These are phyloP conservation scores for Pectinophora gossypiella DNA, from an alignment of 1,140 invertebrate species.

Conservation along the genomic window DNA sequence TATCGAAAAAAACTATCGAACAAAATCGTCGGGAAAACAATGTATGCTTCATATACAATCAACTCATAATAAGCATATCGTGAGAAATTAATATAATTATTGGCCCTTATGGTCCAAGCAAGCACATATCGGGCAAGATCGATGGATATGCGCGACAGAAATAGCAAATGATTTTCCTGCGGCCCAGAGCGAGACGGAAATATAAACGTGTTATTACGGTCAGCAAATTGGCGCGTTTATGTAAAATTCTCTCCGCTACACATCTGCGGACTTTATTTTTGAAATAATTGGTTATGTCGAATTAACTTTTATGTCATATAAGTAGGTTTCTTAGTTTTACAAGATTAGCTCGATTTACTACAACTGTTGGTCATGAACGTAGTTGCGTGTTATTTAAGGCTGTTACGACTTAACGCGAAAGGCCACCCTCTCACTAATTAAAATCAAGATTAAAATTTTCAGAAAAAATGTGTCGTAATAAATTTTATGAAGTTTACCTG, in stretches of 20 bases:
- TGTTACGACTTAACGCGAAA: no score
- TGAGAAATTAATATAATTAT: constrained; percentile 61
- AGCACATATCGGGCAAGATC: constrained; percentile 29
- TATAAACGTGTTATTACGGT: constrained; percentile 47
- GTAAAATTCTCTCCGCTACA: constrained; percentile 40
- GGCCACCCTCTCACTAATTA: no score
- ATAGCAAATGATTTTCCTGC: constrained; percentile 14
- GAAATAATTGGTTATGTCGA: constrained; percentile 26
- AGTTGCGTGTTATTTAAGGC: background rate
- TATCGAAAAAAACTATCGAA: constrained; percentile 7
- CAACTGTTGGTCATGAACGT: constrained; percentile 9
- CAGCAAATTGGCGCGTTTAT: constrained; percentile 53
- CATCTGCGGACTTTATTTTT: constrained; percentile 41
- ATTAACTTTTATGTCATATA: constrained; percentile 30
- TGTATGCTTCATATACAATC: constrained; percentile 28
- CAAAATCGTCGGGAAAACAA: constrained; percentile 10
- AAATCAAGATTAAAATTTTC: background rate
- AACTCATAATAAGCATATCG: constrained; percentile 47
- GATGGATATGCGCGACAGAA: constrained; percentile 33
- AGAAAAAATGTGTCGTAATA: background rate
- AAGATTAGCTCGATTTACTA: constrained; percentile 7
- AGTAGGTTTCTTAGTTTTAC: constrained; percentile 12
- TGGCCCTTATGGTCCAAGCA: constrained; percentile 31
- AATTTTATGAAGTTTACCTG: background rate
- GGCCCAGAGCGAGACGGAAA: constrained; percentile 25